Evolutionary conservation across 2,113 vertebrate species (phyloP).

Genomic region (Clarias macrocephalus): DNA sequence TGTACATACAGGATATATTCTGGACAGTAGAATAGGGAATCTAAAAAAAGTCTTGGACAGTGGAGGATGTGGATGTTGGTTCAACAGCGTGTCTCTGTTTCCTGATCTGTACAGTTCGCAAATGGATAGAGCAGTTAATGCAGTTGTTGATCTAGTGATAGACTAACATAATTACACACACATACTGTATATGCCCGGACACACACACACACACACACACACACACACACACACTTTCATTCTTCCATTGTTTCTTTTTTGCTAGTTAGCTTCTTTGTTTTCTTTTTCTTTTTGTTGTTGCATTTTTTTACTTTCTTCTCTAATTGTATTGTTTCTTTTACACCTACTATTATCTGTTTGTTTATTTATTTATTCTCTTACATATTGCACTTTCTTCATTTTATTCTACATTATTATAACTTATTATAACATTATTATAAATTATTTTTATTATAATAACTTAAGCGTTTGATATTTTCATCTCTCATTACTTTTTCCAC

Average conservation of each 20-base stretch:
- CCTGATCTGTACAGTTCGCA: neutral
- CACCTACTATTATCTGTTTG: neutral
- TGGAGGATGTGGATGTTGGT: too few species aligned
- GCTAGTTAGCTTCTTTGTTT: neutral
- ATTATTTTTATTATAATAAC: neutral
- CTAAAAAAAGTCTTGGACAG: neutral
- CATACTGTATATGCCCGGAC: neutral
- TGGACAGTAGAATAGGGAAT: neutral
- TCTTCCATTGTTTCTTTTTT: neutral
- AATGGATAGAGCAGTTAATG: neutral
- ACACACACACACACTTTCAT: conserved; percentile 1
- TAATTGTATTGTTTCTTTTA: neutral
- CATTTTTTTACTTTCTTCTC: neutral
- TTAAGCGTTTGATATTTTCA: too few species aligned
- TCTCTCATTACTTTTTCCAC: neutral
- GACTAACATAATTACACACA: neutral
- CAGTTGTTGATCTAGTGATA: neutral
- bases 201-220: conserved; percentile 4
- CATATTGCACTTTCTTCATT: neutral
- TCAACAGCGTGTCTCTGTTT: neutral
- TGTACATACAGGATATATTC: neutral
- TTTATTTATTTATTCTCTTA: neutral
- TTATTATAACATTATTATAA: neutral
- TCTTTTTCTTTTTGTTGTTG: neutral
- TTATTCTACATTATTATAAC: neutral